Evolutionary conservation across 2,113 vertebrate species (phyloP).

Genomic region (Melanostigma gelatinosum): DNA sequence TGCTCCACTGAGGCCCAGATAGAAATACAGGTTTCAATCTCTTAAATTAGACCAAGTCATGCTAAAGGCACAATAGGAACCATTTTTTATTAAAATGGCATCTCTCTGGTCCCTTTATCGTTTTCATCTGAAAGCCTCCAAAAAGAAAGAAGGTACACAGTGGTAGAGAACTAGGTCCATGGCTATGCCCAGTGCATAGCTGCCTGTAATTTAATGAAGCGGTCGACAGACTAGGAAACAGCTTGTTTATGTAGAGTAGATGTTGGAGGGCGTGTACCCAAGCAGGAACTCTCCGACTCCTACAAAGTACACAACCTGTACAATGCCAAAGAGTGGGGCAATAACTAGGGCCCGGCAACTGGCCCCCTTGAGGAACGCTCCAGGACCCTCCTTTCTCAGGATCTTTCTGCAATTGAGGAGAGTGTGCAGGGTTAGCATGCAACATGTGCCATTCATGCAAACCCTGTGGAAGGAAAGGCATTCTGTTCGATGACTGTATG

Average conservation of each 20-base stretch:
- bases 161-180: constrained; percentile 50
- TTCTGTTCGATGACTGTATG: neutral
- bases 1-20: constrained; percentile 29
- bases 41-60: constrained; percentile 38
- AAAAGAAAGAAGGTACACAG: constrained; percentile 63
- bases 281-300: constrained; percentile 86
- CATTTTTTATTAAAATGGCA: constrained; percentile 48
- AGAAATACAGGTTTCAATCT: constrained; percentile 16
- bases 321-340: constrained; percentile 88
- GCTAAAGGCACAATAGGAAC: constrained; percentile 48
- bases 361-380: constrained; percentile 85
- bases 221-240: constrained; percentile 31
- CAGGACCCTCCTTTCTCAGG: constrained; percentile 84
- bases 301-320: constrained; percentile 86
- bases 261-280: constrained; percentile 79
- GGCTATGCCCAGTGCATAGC: constrained; percentile 45
- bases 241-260: constrained; percentile 75
- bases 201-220: constrained; percentile 58
- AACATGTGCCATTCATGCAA: neutral
- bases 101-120: constrained; percentile 50
- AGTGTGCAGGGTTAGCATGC: neutral
- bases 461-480: neutral
- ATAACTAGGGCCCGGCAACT: constrained; percentile 86
- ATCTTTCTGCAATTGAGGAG: constrained; percentile 80
- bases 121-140: constrained; percentile 38